These are phyloP conservation scores for Gortyna flavago DNA, from an alignment of 2,888 invertebrate genomes.

Conservation along the genomic window DNA sequence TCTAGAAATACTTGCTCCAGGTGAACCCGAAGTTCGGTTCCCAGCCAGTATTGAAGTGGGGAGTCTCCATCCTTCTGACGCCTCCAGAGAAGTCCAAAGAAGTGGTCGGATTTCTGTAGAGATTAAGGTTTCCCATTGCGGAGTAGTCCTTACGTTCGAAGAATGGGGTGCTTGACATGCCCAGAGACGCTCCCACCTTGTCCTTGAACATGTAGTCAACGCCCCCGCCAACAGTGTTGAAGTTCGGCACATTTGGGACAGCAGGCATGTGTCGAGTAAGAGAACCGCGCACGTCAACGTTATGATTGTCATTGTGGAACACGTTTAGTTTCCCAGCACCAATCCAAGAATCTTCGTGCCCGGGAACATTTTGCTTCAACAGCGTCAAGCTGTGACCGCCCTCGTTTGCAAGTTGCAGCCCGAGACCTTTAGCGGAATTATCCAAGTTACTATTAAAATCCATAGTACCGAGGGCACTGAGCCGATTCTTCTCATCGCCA, in stretches of 20 bases:
- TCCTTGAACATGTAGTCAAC: constrained; percentile 56
- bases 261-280: constrained; percentile 53
- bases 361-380: constrained; percentile 32
- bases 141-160: constrained; percentile 66
- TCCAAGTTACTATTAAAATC: constrained; percentile 33
- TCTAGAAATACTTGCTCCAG: constrained; percentile 50
- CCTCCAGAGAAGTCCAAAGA: constrained; percentile 36
- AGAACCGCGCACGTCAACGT: constrained; percentile 47
- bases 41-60: constrained; percentile 62
- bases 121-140: constrained; percentile 40
- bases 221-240: constrained; percentile 58
- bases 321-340: constrained; percentile 48
- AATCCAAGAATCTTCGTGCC: constrained; percentile 14
- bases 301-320: constrained; percentile 31
- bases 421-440: constrained; percentile 21
- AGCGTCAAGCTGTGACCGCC: constrained; percentile 42
- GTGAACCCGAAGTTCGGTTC: constrained; percentile 53
- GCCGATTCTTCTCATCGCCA: constrained; percentile 29
- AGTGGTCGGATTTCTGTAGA: constrained; percentile 48
- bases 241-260: constrained; percentile 40
- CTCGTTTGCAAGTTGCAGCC: constrained; percentile 46
- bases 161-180: constrained; percentile 60
- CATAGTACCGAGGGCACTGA: constrained; percentile 42
- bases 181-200: constrained; percentile 48
- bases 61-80: constrained; percentile 55